Evolutionary conservation across 1,140 invertebrate genomes (phyloP).

Genomic region (Dreissena polymorpha): DNA sequence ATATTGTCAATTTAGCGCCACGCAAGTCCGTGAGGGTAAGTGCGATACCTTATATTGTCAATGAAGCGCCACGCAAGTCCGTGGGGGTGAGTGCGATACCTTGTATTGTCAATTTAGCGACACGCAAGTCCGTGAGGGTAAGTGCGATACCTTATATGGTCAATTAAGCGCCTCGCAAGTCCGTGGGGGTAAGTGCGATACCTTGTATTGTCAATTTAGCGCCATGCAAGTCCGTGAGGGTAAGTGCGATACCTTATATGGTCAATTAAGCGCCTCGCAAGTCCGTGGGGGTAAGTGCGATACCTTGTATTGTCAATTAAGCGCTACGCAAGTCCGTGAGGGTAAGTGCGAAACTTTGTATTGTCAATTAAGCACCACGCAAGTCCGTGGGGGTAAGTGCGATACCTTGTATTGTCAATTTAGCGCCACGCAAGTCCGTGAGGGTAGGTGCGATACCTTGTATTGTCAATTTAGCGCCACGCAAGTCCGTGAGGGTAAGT

Average conservation of each 20-base stretch:
- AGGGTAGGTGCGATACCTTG: neutral
- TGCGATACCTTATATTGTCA: neutral
- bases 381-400: constrained; percentile 14
- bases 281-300: constrained; percentile 8
- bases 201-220: too few species aligned
- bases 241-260: neutral
- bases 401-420: too few species aligned
- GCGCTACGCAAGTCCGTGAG: neutral
- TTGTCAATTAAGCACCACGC: neutral
- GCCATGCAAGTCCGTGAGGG: constrained; percentile 3
- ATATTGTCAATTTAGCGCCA: too few species aligned
- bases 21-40: constrained; percentile 16
- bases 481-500: constrained; percentile 20
- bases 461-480: too few species aligned
- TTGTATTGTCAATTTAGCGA: too few species aligned
- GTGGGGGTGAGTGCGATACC: neutral
- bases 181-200: neutral
- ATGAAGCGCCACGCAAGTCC: neutral
- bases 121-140: constrained; percentile 16
- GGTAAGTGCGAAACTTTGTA: neutral
- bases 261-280: neutral
- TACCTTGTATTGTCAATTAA: too few species aligned
- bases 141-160: neutral
- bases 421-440: neutral
- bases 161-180: neutral